Conservation (phyloP, 2,888 invertebrate genomes). For the Leptinotarsa peninsularis region DNA sequence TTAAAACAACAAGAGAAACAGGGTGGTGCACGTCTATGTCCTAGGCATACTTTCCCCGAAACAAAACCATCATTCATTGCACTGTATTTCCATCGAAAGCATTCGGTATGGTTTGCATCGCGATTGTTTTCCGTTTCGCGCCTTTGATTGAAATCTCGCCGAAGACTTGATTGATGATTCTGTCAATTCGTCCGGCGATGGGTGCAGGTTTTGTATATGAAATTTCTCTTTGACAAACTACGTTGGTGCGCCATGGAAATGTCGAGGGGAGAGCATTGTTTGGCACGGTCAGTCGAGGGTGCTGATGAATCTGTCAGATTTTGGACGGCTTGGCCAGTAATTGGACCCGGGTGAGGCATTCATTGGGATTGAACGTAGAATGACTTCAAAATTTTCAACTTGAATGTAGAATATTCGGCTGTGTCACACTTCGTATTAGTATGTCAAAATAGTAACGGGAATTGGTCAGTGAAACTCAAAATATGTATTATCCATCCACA, state of each 20-base stretch:
- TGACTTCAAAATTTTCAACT: no score
- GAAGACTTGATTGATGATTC: constrained; percentile 22
- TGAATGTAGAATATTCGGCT: no score
- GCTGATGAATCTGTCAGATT: constrained; percentile 4
- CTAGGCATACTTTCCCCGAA: neutral
- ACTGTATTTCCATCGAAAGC: neutral
- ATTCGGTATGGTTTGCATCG: constrained; percentile 18
- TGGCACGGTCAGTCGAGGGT: neutral
- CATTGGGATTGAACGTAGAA: no score
- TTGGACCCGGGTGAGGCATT: neutral
- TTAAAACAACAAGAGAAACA: no score
- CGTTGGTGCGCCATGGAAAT: neutral
- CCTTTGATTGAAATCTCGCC: constrained; percentile 24
- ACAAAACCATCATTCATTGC: constrained; percentile 2
- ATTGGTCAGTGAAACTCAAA: no score
- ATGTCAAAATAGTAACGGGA: no score
- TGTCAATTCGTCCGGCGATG: constrained; percentile 19
- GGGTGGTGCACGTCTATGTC: neutral
- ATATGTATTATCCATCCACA: no score
- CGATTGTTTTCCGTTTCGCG: constrained; percentile 14
- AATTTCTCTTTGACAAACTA: constrained; percentile 22
- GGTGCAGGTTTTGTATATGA: constrained; percentile 22
- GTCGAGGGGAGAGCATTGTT: constrained; percentile 9
- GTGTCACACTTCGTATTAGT: no score
- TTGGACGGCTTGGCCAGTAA: neutral